Evolutionary conservation across 1,140 invertebrate genomes (phyloP).

Genomic region (Leptinotarsa undecemlineata): DNA sequence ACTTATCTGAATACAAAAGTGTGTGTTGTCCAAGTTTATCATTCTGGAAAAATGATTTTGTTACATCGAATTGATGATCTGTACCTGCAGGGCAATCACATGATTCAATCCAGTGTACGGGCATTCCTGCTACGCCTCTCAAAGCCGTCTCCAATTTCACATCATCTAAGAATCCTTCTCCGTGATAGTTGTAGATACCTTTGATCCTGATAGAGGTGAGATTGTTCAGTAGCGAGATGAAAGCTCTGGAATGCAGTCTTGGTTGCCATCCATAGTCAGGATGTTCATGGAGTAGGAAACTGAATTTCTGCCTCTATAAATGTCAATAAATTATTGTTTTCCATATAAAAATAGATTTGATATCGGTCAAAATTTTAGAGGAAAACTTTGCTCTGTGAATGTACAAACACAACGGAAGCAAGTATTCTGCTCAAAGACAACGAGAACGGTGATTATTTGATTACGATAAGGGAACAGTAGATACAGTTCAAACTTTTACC

Average conservation of each 20-base stretch:
- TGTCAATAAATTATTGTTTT: background rate
- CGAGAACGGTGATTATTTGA: too few relatives aligned
- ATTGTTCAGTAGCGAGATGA: constrained; percentile 90
- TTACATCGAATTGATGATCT: too few relatives aligned
- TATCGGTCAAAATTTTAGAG: too few relatives aligned
- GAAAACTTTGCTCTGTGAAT: too few relatives aligned
- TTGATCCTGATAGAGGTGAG: constrained; percentile 92
- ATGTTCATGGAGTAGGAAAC: constrained; percentile 88
- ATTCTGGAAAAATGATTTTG: too few relatives aligned
- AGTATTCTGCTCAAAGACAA: too few relatives aligned
- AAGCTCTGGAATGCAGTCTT: constrained; percentile 78
- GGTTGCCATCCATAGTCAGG: constrained; percentile 91
- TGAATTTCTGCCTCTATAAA: constrained; percentile 71
- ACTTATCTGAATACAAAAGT: too few relatives aligned
- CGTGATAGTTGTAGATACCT: constrained; percentile 83
- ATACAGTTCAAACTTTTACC: too few relatives aligned
- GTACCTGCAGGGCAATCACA: constrained; percentile 85
- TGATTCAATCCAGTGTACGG: constrained; percentile 91
- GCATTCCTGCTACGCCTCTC: constrained; percentile 74
- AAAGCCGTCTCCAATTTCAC: constrained; percentile 85
- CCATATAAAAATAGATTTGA: too few relatives aligned
- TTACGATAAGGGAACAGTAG: too few relatives aligned
- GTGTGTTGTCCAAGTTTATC: too few relatives aligned
- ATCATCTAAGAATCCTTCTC: constrained; percentile 86
- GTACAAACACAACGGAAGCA: too few relatives aligned